Conservation (phyloP, 1,140 invertebrate genomes). For the Eueides isabella region DNA sequence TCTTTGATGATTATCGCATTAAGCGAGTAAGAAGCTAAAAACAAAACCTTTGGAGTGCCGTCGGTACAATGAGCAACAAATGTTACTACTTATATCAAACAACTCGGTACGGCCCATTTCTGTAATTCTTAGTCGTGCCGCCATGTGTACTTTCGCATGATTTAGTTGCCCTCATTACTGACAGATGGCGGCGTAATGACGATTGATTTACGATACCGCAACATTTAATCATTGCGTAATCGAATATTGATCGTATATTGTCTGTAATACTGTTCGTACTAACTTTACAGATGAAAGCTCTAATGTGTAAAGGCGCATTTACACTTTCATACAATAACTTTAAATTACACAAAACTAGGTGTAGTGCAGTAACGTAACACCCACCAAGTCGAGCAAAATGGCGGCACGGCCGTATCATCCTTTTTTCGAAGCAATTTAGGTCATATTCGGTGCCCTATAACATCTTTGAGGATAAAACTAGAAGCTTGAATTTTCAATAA, state of each 20-base stretch:
- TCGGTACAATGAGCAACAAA: constrained; percentile 17
- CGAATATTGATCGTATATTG: constrained; percentile 42
- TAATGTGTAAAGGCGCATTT: neutral
- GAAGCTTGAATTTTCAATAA: no score
- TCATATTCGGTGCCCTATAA: no score
- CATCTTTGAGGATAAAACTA: no score
- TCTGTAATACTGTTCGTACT: constrained; percentile 8
- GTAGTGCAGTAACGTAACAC: no score
- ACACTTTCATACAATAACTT: neutral
- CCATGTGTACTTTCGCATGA: constrained; percentile 45
- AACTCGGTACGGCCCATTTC: neutral
- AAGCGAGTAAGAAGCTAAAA: constrained; percentile 43
- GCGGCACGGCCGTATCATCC: no score
- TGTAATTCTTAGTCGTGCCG: neutral
- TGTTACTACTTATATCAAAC: neutral
- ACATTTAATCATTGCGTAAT: constrained; percentile 64
- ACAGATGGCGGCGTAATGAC: constrained; percentile 65
- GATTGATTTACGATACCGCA: constrained; percentile 64
- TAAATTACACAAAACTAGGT: neutral
- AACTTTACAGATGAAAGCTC: constrained; percentile 16
- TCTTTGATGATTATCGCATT: constrained; percentile 48
- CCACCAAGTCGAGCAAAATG: no score
- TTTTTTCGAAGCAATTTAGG: no score
- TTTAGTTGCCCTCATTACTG: constrained; percentile 67
- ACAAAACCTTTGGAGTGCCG: constrained; percentile 37